Evolutionary conservation across 2,888 invertebrate genomes (phyloP).

Genomic region (Maniola hyperantus): DNA sequence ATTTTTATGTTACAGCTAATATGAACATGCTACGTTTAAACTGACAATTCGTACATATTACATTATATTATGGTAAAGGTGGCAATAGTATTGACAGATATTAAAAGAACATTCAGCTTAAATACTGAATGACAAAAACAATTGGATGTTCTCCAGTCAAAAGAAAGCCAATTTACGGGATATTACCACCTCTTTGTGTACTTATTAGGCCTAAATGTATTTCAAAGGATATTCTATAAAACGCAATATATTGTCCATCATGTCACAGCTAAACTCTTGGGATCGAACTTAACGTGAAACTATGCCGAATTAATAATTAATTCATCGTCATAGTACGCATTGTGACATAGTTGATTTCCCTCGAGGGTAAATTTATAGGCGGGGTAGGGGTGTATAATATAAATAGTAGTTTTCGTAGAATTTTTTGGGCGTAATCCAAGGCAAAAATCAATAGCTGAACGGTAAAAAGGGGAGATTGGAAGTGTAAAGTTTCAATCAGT

Average conservation of each 20-base stretch:
- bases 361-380: conserved; percentile 12
- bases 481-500: background rate
- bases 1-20: too few relatives aligned
- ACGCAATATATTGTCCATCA: conserved; percentile 19
- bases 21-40: too few relatives aligned
- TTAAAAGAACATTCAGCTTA: too few relatives aligned
- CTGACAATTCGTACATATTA: too few relatives aligned
- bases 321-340: conserved; percentile 19
- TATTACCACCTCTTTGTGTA: too few relatives aligned
- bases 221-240: conserved; percentile 20
- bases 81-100: too few relatives aligned
- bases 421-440: background rate
- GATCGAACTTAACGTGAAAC: conserved; percentile 25
- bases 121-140: too few relatives aligned
- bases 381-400: conserved; percentile 1
- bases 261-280: conserved; percentile 15
- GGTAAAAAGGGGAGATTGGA: background rate
- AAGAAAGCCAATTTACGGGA: too few relatives aligned
- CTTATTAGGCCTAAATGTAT: background rate
- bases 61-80: too few relatives aligned
- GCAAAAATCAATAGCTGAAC: background rate
- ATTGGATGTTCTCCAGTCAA: too few relatives aligned
- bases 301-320: conserved; percentile 27
- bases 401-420: conserved; percentile 2
- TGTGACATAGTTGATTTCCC: conserved; percentile 28